Conservation (phyloP, 2,113 vertebrate species). For the Pomatostomus ruficeps region DNA sequence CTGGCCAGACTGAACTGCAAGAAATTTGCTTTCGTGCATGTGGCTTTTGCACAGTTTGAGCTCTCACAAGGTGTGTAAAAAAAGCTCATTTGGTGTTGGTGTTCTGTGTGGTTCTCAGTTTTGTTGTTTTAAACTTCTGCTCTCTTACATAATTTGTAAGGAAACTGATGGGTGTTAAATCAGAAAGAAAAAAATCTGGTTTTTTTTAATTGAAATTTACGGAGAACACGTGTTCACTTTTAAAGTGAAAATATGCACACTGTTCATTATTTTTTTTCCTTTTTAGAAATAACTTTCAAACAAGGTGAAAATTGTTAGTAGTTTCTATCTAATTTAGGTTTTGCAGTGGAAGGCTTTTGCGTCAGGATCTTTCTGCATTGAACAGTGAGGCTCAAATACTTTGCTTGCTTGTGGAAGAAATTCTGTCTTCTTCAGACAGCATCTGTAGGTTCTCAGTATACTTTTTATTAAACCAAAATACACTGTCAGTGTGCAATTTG, state of each 20-base stretch:
- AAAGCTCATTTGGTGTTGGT: background rate
- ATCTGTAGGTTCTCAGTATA: background rate
- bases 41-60: slow-evolving; percentile 93
- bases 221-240: background rate
- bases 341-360: background rate
- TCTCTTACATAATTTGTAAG: background rate
- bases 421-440: background rate
- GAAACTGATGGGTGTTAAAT: background rate
- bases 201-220: background rate
- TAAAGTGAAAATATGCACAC: background rate
- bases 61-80: slow-evolving; percentile 81
- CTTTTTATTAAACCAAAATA: background rate
- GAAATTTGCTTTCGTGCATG: slow-evolving; percentile 90
- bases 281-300: background rate
- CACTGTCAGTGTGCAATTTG: background rate
- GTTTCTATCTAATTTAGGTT: background rate
- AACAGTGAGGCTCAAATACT: background rate
- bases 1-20: slow-evolving; percentile 89
- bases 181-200: background rate
- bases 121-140: background rate
- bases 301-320: background rate
- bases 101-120: background rate
- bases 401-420: background rate
- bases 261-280: background rate
- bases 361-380: background rate